phyloP scores from a whole-genome alignment of 2,888 invertebrate species.

The Drosophila peninsularis region DNA sequence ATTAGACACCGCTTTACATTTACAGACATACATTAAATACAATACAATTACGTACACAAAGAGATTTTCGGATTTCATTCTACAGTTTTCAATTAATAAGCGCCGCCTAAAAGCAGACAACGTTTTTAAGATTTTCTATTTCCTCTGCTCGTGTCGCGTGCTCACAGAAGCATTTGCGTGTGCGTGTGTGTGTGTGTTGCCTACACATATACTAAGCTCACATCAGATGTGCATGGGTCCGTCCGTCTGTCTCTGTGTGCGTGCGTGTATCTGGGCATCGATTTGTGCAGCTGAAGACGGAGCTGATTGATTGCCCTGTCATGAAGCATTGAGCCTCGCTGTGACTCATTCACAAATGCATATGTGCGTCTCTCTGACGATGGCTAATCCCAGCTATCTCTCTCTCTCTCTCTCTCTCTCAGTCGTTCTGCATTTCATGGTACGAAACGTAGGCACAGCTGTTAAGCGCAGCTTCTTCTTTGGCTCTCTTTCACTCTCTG shows the following conservation, averaged over 20 bases:
- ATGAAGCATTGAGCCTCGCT: background rate
- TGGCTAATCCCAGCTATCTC: background rate
- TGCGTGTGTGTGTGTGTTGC: background rate
- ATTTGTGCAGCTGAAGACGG: constrained; percentile 7
- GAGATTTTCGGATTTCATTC: constrained; percentile 34
- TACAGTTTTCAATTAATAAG: constrained; percentile 17
- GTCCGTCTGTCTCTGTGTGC: background rate
- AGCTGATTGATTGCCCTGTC: constrained; percentile 32
- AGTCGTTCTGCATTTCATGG: background rate
- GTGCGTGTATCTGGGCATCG: constrained; percentile 7
- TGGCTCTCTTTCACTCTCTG: background rate
- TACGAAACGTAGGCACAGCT: background rate
- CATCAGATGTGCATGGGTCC: constrained; percentile 17
- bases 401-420: background rate
- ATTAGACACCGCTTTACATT: constrained; percentile 71
- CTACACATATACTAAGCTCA: constrained; percentile 20
- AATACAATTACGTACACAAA: constrained; percentile 66
- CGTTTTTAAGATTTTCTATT: background rate
- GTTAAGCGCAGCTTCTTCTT: background rate
- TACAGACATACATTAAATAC: constrained; percentile 64
- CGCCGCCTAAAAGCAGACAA: constrained; percentile 52
- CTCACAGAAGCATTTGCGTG: background rate
- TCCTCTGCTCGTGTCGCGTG: constrained; percentile 1
- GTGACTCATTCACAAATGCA: background rate
- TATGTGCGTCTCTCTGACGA: background rate